Evolutionary conservation across 2,797 vertebrate genomes (phyloP).

Genomic region (Microctenopoma lineatum): DNA sequence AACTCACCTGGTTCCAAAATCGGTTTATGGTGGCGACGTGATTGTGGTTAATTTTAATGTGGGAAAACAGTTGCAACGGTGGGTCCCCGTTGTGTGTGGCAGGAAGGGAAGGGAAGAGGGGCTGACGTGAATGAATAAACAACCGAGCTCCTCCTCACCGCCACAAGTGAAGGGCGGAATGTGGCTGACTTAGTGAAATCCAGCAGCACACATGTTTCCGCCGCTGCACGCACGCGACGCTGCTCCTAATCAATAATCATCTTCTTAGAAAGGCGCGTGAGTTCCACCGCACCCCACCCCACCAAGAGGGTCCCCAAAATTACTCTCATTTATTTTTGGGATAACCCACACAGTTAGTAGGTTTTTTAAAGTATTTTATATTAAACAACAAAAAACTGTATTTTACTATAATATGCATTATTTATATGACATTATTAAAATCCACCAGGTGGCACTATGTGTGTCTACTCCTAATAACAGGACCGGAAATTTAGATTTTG

Average conservation of each 20-base stretch:
- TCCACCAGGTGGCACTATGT: slow-evolving; percentile 61
- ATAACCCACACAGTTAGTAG: too few species aligned
- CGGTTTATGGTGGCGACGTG: slow-evolving; percentile 83
- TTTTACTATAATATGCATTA: slow-evolving; percentile 8
- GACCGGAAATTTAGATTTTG: background rate
- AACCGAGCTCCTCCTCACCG: slow-evolving; percentile 83
- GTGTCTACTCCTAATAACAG: background rate
- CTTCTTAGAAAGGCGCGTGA: too few species aligned
- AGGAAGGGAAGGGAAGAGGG: slow-evolving; percentile 83
- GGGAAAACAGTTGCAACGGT: slow-evolving; percentile 64
- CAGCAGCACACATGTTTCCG: background rate
- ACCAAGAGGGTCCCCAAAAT: too few species aligned
- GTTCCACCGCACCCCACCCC: too few species aligned
- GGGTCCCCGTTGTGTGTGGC: slow-evolving; percentile 80
- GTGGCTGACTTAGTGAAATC: slow-evolving; percentile 45
- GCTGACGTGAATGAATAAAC: slow-evolving; percentile 87
- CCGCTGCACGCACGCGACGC: too few species aligned
- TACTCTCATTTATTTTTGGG: too few species aligned
- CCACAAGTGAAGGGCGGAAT: slow-evolving; percentile 68
- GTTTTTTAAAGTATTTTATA: too few species aligned
- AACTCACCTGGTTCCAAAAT: slow-evolving; percentile 87
- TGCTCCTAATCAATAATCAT: too few species aligned
- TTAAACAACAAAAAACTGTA: background rate
- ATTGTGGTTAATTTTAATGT: slow-evolving; percentile 65
- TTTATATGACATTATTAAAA: background rate